A percentile compares a stretch with the other conserved stretches of the same genome.
These are phyloP conservation scores for Tangara arthus DNA, from an alignment of 2,797 vertebrate genomes.

Conservation along the genomic window DNA sequence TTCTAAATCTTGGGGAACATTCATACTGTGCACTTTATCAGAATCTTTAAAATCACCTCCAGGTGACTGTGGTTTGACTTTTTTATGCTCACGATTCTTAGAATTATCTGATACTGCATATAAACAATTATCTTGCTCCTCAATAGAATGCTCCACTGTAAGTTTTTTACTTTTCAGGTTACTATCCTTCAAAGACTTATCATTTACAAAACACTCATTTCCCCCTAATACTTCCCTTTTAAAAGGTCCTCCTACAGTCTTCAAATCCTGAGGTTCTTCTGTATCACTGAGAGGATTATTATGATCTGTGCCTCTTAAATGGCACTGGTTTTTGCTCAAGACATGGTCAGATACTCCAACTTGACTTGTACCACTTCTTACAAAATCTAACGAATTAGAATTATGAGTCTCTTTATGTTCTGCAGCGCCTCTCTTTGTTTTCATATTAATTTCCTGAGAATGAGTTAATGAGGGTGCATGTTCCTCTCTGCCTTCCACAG, in stretches of 20 bases:
- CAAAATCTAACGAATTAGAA: neutral
- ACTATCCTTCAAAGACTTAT: neutral
- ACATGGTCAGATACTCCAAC: neutral
- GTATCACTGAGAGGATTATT: neutral
- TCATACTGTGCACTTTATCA: neutral
- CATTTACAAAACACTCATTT: conserved; percentile 28
- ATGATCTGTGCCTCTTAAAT: neutral
- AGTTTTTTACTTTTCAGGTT: neutral
- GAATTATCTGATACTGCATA: neutral
- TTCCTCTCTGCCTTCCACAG: neutral
- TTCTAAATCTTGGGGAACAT: neutral
- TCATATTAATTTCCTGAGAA: neutral
- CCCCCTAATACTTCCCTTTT: conserved; percentile 2
- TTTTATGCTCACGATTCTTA: conserved; percentile 1
- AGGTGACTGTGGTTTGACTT: conserved; percentile 1
- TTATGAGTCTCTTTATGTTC: conserved; percentile 7
- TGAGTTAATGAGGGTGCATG: neutral
- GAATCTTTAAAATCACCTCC: neutral
- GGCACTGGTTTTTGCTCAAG: neutral
- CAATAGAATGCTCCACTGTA: neutral
- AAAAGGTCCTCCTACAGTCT: conserved; percentile 14
- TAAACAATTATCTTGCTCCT: neutral
- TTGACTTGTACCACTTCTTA: neutral
- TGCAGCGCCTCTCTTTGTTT: neutral
- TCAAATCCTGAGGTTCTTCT: conserved; percentile 2